A percentile compares a stretch with the other conserved stretches of the same genome.
These are phyloP conservation scores for Rhodeus uyekii DNA, from an alignment of 2,797 vertebrate genomes.

Conservation along the genomic window DNA sequence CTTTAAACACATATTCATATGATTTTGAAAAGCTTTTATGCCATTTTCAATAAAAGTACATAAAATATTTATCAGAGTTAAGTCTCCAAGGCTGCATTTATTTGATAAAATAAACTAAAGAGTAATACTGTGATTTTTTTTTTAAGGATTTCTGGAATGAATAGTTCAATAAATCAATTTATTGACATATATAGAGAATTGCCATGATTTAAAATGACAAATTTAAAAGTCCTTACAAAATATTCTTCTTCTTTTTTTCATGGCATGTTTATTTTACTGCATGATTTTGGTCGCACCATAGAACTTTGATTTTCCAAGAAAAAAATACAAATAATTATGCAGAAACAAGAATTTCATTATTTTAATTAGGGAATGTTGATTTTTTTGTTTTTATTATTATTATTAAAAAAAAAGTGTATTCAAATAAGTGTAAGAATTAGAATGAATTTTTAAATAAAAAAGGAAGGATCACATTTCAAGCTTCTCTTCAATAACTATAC, in stretches of 20 bases:
- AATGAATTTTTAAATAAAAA: constrained; percentile 7
- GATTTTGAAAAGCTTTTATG: background rate
- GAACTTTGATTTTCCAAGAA: background rate
- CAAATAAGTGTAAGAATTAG: background rate
- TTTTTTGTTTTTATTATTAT: too few relatives aligned
- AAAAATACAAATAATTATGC: background rate
- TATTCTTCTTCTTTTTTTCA: background rate
- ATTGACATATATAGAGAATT: background rate
- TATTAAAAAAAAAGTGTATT: too few relatives aligned
- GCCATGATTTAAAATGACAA: background rate
- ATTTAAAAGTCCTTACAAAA: background rate
- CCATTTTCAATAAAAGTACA: background rate
- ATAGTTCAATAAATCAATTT: background rate
- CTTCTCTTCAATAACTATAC: background rate
- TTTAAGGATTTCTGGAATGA: background rate
- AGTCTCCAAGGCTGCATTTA: background rate
- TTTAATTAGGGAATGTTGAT: too few relatives aligned
- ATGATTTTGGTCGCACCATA: background rate
- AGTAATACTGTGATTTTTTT: background rate
- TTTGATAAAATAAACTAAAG: background rate
- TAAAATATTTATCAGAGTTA: background rate
- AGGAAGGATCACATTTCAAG: background rate
- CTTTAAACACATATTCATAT: background rate
- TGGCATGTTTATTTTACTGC: background rate
- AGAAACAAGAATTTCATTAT: background rate